Evolutionary conservation across 1,140 invertebrate genomes (phyloP).

Genomic region (Tribolium castaneum): DNA sequence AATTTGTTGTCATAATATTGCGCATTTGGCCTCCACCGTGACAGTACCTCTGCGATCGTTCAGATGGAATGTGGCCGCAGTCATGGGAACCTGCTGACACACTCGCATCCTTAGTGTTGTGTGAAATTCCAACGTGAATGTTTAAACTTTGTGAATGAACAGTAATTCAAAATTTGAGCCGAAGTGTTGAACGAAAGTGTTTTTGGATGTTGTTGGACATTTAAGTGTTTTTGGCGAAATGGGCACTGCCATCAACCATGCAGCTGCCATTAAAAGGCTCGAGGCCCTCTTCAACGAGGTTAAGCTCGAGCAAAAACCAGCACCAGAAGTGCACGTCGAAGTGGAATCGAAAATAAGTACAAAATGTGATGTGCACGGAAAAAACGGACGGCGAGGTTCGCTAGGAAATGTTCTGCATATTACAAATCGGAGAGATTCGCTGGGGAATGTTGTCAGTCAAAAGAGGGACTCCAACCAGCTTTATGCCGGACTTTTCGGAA

Average conservation of each 20-base stretch:
- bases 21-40: constrained; percentile 41
- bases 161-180: not conserved
- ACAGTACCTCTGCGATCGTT: constrained; percentile 42
- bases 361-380: constrained; percentile 78
- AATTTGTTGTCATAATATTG: constrained; percentile 46
- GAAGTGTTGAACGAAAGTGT: not conserved
- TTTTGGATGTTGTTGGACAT: not conserved
- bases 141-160: constrained; percentile 18
- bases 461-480: constrained; percentile 53
- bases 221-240: constrained; percentile 56
- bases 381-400: constrained; percentile 70
- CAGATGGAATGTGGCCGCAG: constrained; percentile 51
- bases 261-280: constrained; percentile 74
- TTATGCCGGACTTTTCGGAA: constrained; percentile 48
- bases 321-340: constrained; percentile 66
- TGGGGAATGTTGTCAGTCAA: constrained; percentile 54
- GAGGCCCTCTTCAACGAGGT: constrained; percentile 78
- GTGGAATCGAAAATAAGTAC: constrained; percentile 68
- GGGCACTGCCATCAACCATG: constrained; percentile 69
- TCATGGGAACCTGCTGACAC: constrained; percentile 56
- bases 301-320: constrained; percentile 68
- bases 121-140: constrained; percentile 14
- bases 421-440: constrained; percentile 57
- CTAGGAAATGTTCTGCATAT: constrained; percentile 63
- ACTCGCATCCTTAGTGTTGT: constrained; percentile 38